A percentile compares a stretch with the other conserved stretches of the same genome.
Evolutionary conservation across 2,113 vertebrate species (phyloP).

Genomic region (Colossoma macropomum): DNA sequence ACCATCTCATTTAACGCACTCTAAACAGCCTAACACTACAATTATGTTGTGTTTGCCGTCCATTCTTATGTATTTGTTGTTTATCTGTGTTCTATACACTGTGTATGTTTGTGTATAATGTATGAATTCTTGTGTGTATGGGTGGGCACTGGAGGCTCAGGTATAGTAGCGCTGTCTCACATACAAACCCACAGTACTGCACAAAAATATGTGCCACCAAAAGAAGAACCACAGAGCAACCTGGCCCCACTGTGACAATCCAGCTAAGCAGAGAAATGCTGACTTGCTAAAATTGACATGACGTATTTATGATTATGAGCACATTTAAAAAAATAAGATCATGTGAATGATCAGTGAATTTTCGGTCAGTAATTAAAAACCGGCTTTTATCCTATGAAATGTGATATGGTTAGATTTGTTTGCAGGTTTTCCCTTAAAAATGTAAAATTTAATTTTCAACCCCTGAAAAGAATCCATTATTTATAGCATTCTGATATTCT

Average conservation of each 20-base stretch:
- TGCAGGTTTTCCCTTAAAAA: background rate
- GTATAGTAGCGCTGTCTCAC: constrained; percentile 54
- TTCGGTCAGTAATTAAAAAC: background rate
- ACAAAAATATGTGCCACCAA: background rate
- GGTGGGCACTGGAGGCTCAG: constrained; percentile 64
- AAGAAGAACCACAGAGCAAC: background rate
- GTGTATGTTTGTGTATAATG: constrained; percentile 31
- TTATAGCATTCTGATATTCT: no score
- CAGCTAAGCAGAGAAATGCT: constrained; percentile 9
- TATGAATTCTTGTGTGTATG: constrained; percentile 13
- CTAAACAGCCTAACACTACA: constrained; percentile 37
- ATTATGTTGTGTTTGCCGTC: constrained; percentile 50
- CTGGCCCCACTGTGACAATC: constrained; percentile 23
- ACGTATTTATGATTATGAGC: background rate
- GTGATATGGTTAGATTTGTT: background rate
- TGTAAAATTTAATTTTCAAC: background rate
- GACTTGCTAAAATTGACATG: background rate
- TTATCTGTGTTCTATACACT: background rate
- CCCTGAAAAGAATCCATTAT: no score
- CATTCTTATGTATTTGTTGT: constrained; percentile 25
- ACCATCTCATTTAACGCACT: constrained; percentile 26
- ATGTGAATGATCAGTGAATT: background rate
- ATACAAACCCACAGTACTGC: constrained; percentile 32
- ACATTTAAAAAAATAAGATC: background rate
- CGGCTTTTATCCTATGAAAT: background rate